Evolutionary conservation across 2,888 invertebrate genomes (phyloP).

Genomic region (Andricus quercusramuli): DNA sequence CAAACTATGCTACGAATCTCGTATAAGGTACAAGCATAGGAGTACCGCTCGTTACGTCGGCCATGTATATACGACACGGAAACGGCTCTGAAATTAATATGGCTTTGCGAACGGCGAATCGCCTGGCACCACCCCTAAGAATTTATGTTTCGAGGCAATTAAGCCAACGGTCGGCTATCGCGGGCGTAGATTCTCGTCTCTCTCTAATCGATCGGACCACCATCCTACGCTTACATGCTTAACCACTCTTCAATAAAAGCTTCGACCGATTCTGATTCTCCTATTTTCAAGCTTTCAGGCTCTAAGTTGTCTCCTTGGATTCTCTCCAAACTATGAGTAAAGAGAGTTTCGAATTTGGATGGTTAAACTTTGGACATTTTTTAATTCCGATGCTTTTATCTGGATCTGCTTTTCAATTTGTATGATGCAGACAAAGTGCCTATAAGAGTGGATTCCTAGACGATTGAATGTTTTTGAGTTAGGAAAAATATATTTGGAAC

Average conservation of each 20-base stretch:
- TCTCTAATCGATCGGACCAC: conserved; percentile 53
- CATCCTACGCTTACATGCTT: conserved; percentile 2
- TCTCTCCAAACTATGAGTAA: neutral
- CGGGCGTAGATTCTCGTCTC: conserved; percentile 54
- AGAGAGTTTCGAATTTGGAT: neutral
- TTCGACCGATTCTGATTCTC: neutral
- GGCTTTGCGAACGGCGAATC: conserved; percentile 54
- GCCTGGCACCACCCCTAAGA: conserved; percentile 53
- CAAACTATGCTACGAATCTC: neutral
- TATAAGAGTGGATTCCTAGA: no score
- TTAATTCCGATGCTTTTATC: neutral
- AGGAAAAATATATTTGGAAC: no score
- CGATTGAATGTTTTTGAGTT: no score
- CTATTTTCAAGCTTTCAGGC: neutral
- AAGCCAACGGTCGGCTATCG: conserved; percentile 53
- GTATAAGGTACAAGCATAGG: neutral
- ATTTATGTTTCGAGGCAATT: conserved; percentile 57
- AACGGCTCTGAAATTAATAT: conserved; percentile 55
- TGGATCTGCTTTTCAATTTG: no score
- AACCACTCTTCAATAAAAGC: conserved; percentile 13
- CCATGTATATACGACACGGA: conserved; percentile 46
- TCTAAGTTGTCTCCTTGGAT: neutral
- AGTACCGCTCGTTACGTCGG: neutral
- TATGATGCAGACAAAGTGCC: no score
- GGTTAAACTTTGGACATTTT: neutral